Evolutionary conservation across 2,888 invertebrate genomes (phyloP), one percentile per base, ranked within the genome.

Genomic region (Heliconius aoede): DNA sequence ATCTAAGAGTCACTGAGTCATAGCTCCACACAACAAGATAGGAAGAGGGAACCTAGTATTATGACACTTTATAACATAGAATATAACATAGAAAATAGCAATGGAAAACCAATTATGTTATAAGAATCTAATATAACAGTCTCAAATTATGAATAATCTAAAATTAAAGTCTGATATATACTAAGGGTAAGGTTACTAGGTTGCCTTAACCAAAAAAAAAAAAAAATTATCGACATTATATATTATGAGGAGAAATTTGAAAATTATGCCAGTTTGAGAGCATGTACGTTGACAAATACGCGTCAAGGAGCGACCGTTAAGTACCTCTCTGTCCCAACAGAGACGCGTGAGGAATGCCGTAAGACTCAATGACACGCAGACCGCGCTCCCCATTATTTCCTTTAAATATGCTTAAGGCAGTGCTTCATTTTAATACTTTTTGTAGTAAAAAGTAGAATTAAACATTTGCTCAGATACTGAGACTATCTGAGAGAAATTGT

Each of bases 261-360:
- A 69, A 69, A 69, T 69, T 69, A 69, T 69, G n/a, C 55, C 21
- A 24, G 18, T 21, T 55, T 32, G 11, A 55, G 55, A 30, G 55
- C 69, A 69, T 69, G 55, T 30, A 51, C 68, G 68, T 55, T 69
- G 69, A 69, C 30, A 69, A 69, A 69, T 69, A 69, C 28, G 69
- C 55, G 55, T 69, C 69, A 69, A 55, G 69, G 69, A 69, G 21
- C 69, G 69, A 55, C n/a, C 55, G 55, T 32, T 69, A 69, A 69
- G 69, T 55, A 55, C 69, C n/a, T n/a, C n/a, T n/a, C n/a, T n/a
- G n/a, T n/a, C n/a, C n/a, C 55, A 46, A n/a, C 51, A 2, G 69
- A n/a, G 69, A 69, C 69, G 69, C 69, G 69, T 55, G 55, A 55
- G 55, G 55, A 69, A 69, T 69, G 55, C 68, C 8, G n/a, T 21